Base-by-base conservation (phyloP, 2,797 vertebrate species). In the Limosa lapponica region DNA sequence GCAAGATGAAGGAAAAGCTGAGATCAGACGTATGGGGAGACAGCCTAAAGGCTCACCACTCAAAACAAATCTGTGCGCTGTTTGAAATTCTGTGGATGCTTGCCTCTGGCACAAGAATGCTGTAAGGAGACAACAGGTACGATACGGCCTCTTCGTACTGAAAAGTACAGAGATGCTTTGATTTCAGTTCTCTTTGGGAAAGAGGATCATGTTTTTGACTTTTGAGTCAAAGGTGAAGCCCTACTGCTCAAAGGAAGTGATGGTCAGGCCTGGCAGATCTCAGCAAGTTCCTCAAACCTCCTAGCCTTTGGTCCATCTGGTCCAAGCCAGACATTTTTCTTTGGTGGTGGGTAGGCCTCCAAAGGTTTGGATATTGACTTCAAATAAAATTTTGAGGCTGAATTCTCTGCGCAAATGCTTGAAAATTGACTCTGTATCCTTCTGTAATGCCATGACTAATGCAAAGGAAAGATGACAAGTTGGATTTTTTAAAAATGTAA, bases 111-210 rank as follows among this genome's bases (percentile, higher is more conserved):
- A 48, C 15, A 72, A 64, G 48, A 72, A 71, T 4, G 15, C 59
- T 59, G 3, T 55, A 58, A 44, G 30, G 52, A 37, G 89, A 75
- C 61, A 73, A 37, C 16, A 73, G 51, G 51, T 85, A 62, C 11
- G 24, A 46, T 65, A 24, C 10, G 18, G 41, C 30, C 41, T 74
- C n/a, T 58, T 87, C 57, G 28, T 36, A 32, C 15, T 13, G 44
- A 49, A 61, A 88, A 58, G 7, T 58, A 18, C 8, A 62, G 30
- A 87, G 46, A 48, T 65, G n/a, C 44, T 81, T 90, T 46, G 23
- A 87, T 93, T 94, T 89, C 83, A 66, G 41, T 89, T 95, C 89
- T 86, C 27, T 24, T 52, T 89, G 67, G 64, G 64, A 87, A 96
- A 91, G 59, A 93, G 65, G 79, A 92, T 91, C 61, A 6, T 15